Evolutionary conservation across 2,797 vertebrate species (phyloP), one percentile per base, ranked within the genome.

Genomic region (Gallirallus australis): DNA sequence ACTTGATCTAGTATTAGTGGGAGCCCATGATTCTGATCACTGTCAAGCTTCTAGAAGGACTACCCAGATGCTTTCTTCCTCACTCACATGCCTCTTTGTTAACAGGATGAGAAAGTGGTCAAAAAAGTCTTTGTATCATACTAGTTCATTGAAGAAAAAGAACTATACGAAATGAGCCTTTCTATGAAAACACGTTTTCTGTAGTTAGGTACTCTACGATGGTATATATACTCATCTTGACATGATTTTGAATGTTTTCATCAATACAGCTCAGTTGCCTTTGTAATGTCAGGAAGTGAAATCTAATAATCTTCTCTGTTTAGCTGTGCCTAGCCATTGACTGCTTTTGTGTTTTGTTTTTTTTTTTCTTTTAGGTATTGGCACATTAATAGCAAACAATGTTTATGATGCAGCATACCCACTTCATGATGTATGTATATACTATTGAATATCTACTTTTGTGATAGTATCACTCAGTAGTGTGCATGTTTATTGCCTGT

Each of bases 401-500:
- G 98, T 99, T 93, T 99, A 99, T 40, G 98, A 99, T 79, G 98
- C 99, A 78, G 99, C 99, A 86, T 99, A 99, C 89, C 98, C 99
- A 56, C 98, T 99, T 89, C 99, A 99, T 65, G 99, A 99, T 61
- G 99, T 99, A 97, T 89, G 99, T 99, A 85, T 76, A 80, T 19
- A 6, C 2, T n/a, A 3, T 33, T 27, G 13, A 78, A 82, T 69
- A 31, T 28, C 3, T 30, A 35, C 10, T 71, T 79, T 19, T 53
- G 25, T 80, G 37, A 50, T 75, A 15, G 5, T 75, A 11, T 76
- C 47, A 15, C 54, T 57, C 17, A 56, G 15, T 13, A 42, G 3
- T 31, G 30, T 15, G 15, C 5, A n/a, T 30, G 11, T 31, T 84
- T 85, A 33, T 33, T 86, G 20, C 28, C 8, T 54, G 19, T 75